A percentile compares a stretch with the other conserved stretches of the same genome.
phyloP scores from a whole-genome alignment of 2,888 invertebrate species.

The Hipparchia semele region DNA sequence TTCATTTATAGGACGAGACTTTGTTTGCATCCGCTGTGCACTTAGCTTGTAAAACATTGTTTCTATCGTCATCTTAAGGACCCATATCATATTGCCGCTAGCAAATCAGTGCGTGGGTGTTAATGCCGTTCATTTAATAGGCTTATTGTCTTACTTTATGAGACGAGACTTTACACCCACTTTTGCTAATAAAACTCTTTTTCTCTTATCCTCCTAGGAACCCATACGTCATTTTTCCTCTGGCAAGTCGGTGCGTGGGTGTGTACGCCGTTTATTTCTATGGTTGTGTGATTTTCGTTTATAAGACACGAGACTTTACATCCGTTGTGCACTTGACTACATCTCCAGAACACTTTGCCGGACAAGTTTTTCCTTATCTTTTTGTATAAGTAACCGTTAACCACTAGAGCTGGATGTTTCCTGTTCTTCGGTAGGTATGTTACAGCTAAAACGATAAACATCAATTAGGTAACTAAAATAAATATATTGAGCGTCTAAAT shows the following conservation, averaged over 20 bases:
- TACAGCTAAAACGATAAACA: constrained; percentile 5
- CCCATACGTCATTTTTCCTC: background rate
- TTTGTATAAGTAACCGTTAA: constrained; percentile 17
- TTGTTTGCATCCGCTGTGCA: too few relatives aligned
- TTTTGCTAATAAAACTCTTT: constrained; percentile 26
- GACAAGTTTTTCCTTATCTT: constrained; percentile 13
- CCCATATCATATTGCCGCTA: too few relatives aligned
- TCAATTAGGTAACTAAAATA: background rate
- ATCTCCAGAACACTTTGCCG: constrained; percentile 24
- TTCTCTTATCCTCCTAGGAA: background rate
- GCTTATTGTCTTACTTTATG: background rate
- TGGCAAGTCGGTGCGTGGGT: constrained; percentile 10
- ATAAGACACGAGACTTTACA: constrained; percentile 19
- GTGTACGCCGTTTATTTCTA: constrained; percentile 9
- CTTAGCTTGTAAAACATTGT: too few relatives aligned
- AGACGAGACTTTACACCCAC: background rate
- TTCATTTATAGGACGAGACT: too few relatives aligned
- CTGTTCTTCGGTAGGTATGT: constrained; percentile 10
- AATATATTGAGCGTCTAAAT: too few relatives aligned
- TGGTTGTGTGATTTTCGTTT: constrained; percentile 1
- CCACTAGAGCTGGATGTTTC: constrained; percentile 8
- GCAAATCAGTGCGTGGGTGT: too few relatives aligned
- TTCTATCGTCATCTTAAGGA: too few relatives aligned
- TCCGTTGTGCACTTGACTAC: constrained; percentile 16
- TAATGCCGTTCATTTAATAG: too few relatives aligned